A percentile compares a stretch with the other conserved stretches of the same genome.
These are phyloP conservation scores for Agapostemon virescens DNA, from an alignment of 2,888 invertebrate genomes.

Conservation along the genomic window DNA sequence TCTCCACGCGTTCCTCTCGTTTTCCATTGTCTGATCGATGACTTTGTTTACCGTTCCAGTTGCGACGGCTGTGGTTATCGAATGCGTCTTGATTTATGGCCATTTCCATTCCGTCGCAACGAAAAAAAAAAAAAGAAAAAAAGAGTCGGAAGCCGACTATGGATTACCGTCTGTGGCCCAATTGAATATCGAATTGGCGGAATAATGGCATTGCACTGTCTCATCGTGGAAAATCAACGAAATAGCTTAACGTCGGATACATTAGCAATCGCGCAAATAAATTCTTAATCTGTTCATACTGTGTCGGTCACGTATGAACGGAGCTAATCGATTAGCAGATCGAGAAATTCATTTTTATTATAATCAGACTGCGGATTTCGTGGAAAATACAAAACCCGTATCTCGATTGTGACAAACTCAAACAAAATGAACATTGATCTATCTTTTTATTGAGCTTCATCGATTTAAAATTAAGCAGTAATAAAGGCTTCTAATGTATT, in stretches of 20 bases:
- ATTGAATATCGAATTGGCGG: slow-evolving; percentile 11
- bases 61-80: slow-evolving; percentile 29
- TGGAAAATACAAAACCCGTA: no score
- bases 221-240: background rate
- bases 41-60: slow-evolving; percentile 27
- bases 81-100: slow-evolving; percentile 53
- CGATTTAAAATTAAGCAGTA: background rate
- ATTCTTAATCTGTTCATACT: background rate
- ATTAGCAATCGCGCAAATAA: background rate
- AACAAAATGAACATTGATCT: no score
- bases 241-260: background rate
- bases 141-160: background rate
- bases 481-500: background rate
- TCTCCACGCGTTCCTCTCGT: background rate
- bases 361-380: background rate
- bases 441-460: background rate
- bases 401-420: no score
- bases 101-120: background rate
- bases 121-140: slow-evolving; percentile 2
- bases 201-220: slow-evolving; percentile 27
- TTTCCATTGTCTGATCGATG: slow-evolving; percentile 4
- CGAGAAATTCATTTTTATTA: background rate
- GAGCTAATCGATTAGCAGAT: background rate
- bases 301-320: background rate
- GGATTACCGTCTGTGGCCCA: background rate